A percentile compares a stretch with the other conserved stretches of the same genome.
These are phyloP conservation scores for Stenichneumon culpator DNA, from an alignment of 2,888 invertebrate species.

Conservation along the genomic window DNA sequence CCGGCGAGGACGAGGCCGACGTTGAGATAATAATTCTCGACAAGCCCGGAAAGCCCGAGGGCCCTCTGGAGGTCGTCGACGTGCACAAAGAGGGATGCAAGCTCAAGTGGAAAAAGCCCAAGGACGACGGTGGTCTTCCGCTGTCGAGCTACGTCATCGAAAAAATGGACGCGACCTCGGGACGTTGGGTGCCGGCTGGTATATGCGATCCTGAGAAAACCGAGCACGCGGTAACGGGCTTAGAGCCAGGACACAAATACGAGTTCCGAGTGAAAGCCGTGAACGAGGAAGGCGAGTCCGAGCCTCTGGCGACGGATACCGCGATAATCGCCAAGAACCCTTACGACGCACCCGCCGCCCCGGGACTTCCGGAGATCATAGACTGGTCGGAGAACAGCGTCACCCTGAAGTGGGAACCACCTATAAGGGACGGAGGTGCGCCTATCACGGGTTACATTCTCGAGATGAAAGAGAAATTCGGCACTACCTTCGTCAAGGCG, in stretches of 20 bases:
- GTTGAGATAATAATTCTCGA: constrained; percentile 96
- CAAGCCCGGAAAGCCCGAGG: constrained; percentile 95
- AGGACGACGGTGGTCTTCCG: constrained; percentile 97
- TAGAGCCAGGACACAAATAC: constrained; percentile 98
- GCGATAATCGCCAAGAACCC: constrained; percentile 98
- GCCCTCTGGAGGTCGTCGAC: constrained; percentile 96
- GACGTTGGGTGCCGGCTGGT: constrained; percentile 95
- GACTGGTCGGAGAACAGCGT: constrained; percentile 97
- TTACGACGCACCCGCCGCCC: constrained; percentile 94
- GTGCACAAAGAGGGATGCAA: constrained; percentile 97
- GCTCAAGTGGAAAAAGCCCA: constrained; percentile 97
- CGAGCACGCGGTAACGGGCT: constrained; percentile 93
- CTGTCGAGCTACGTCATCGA: constrained; percentile 96
- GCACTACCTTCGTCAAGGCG: constrained; percentile 94
- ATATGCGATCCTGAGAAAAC: constrained; percentile 93
- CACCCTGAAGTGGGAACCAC: constrained; percentile 96
- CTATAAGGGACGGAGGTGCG: constrained; percentile 95
- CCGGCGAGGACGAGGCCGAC: constrained; percentile 97
- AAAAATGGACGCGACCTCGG: constrained; percentile 96
- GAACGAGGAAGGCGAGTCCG: constrained; percentile 98
- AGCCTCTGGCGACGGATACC: constrained; percentile 95
- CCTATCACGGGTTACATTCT: constrained; percentile 97
- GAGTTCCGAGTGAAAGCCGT: constrained; percentile 99
- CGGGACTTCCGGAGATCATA: constrained; percentile 95
- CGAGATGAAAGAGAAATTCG: constrained; percentile 96